Percentiles rank a stretch among this genome's conserved stretches.
Evolutionary conservation across 2,113 vertebrate species (phyloP).

Genomic region (Saccopteryx leptura): DNA sequence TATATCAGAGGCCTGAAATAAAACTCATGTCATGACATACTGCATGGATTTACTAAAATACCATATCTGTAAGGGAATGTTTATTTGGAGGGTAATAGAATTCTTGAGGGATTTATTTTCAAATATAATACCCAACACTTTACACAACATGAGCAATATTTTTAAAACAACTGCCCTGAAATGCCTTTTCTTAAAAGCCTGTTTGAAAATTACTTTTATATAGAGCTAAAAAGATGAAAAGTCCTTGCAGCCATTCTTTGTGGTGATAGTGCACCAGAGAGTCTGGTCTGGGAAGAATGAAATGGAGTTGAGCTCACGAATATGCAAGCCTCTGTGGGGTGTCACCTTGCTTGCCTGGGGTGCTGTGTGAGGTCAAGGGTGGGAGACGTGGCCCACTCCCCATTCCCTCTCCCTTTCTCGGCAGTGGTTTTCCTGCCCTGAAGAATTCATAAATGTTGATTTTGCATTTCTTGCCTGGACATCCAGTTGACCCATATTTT

Average conservation of each 20-base stretch:
- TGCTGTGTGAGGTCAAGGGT: background rate
- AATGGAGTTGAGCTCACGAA: conserved; percentile 70
- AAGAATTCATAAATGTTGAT: background rate
- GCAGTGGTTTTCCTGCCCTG: background rate
- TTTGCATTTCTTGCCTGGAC: background rate
- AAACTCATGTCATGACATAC: background rate
- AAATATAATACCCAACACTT: background rate
- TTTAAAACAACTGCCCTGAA: conserved; percentile 15
- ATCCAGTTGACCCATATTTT: background rate
- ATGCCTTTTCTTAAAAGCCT: conserved; percentile 36
- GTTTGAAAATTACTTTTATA: conserved; percentile 64
- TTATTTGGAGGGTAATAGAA: conserved; percentile 56
- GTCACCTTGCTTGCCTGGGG: background rate
- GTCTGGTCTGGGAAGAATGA: conserved; percentile 70
- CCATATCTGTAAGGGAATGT: background rate
- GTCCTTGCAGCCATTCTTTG: conserved; percentile 73
- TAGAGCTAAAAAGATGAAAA: conserved; percentile 65
- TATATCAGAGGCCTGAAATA: background rate
- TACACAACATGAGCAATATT: conserved; percentile 36
- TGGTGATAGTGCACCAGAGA: conserved; percentile 47
- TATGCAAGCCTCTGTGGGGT: conserved; percentile 11
- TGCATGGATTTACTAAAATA: conserved; percentile 39
- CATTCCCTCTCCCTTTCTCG: background rate
- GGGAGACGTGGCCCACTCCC: background rate
- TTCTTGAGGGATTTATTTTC: conserved; percentile 70